Evolutionary conservation across 2,888 invertebrate genomes (phyloP).

Genomic region (Heteromyza rotundicornis): DNA sequence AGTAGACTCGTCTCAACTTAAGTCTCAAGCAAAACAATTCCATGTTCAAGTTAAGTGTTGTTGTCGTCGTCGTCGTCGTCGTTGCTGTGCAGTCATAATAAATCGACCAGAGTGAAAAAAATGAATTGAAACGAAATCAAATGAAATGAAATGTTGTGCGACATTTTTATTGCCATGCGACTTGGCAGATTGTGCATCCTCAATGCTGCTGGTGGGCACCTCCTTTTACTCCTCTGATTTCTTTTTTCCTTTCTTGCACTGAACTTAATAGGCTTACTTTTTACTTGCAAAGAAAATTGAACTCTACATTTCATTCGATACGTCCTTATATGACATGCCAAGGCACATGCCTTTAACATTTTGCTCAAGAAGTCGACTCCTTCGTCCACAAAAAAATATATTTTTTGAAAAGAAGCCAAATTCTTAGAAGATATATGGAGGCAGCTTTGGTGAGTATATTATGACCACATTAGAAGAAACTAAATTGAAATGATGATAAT

Average conservation of each 20-base stretch:
- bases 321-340: background rate
- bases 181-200: background rate
- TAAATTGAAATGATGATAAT: background rate
- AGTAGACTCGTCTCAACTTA: background rate
- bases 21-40: background rate
- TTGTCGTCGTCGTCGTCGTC: too few species aligned
- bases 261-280: conserved; percentile 6
- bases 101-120: background rate
- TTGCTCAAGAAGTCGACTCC: too few species aligned
- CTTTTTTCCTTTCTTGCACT: background rate
- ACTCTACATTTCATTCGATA: background rate
- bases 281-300: background rate
- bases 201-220: background rate
- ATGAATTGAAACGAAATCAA: background rate
- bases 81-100: background rate
- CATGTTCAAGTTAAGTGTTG: background rate
- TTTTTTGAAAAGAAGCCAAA: background rate
- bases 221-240: too few species aligned
- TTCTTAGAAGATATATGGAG: background rate
- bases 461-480: background rate
- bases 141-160: background rate
- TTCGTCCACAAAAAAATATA: background rate
- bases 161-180: conserved; percentile 2
- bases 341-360: too few species aligned
- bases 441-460: background rate